phyloP scores from a whole-genome alignment of 2,888 invertebrate species.

The Diadegma fenestrale region DNA sequence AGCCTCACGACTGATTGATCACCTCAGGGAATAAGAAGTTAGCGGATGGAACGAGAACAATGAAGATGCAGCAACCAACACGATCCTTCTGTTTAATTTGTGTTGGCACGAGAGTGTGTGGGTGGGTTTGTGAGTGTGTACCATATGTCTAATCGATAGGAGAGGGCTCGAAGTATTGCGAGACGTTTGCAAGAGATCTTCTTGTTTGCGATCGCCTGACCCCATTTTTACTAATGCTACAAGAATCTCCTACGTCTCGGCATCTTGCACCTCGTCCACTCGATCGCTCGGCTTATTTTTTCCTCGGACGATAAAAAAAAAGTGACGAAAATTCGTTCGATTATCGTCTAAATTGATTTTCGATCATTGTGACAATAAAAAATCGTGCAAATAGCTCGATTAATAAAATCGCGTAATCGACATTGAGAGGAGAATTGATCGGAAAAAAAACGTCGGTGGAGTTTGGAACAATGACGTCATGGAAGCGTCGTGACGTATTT shows the following conservation, averaged over 20 bases:
- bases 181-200: slow-evolving; percentile 54
- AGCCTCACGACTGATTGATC: slow-evolving; percentile 45
- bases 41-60: slow-evolving; percentile 63
- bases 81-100: background rate
- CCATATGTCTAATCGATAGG: slow-evolving; percentile 55
- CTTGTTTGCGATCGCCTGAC: slow-evolving; percentile 59
- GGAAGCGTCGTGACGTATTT: background rate
- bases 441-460: background rate
- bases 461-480: background rate
- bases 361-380: background rate
- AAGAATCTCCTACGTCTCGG: slow-evolving; percentile 7
- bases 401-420: background rate
- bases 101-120: slow-evolving; percentile 5
- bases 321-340: background rate
- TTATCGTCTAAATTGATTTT: background rate
- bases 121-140: slow-evolving; percentile 8
- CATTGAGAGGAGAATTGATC: background rate
- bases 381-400: background rate
- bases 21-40: slow-evolving; percentile 28
- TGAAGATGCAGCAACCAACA: slow-evolving; percentile 53
- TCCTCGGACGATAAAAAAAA: background rate
- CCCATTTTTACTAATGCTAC: slow-evolving; percentile 47
- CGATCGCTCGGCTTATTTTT: too few relatives aligned
- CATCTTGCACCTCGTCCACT: background rate
- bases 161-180: slow-evolving; percentile 43